Percentiles rank a stretch among this genome's conserved stretches.
These are phyloP conservation scores for Abrostola triplasia DNA, from an alignment of 2,888 invertebrate genomes.

Conservation along the genomic window DNA sequence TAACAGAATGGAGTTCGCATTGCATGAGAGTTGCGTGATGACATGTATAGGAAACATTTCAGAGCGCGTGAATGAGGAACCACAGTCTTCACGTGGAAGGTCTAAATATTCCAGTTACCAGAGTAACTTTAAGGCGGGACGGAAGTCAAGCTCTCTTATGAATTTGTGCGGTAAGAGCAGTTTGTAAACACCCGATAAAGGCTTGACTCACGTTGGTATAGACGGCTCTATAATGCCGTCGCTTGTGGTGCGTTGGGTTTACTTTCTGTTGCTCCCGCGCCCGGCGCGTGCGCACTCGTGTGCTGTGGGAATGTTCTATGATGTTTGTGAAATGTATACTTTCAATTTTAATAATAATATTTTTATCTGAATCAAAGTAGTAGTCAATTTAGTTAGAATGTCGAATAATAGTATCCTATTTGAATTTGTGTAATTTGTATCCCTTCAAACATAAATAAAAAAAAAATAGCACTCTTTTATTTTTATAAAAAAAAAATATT, in stretches of 20 bases:
- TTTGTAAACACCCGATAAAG: slow-evolving; percentile 76
- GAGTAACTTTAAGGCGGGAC: slow-evolving; percentile 94
- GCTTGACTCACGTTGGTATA: slow-evolving; percentile 80
- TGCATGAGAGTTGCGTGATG: slow-evolving; percentile 77
- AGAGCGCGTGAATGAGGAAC: slow-evolving; percentile 94
- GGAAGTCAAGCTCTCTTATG: slow-evolving; percentile 98
- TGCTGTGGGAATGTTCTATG: slow-evolving; percentile 23
- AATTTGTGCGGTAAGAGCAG: slow-evolving; percentile 97
- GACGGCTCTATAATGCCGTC: slow-evolving; percentile 65
- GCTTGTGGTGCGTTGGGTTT: slow-evolving; percentile 84
- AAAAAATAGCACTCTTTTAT: not conserved
- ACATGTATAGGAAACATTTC: slow-evolving; percentile 90
- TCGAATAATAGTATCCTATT: too few relatives aligned
- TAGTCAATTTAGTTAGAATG: too few relatives aligned
- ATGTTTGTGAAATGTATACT: too few relatives aligned
- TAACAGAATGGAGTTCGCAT: slow-evolving; percentile 58
- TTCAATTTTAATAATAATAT: too few relatives aligned
- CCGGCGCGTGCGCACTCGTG: slow-evolving; percentile 49
- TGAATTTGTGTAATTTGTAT: too few relatives aligned
- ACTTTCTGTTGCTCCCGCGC: slow-evolving; percentile 74
- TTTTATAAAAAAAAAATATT: not conserved
- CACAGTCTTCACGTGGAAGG: slow-evolving; percentile 94
- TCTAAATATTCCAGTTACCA: slow-evolving; percentile 95
- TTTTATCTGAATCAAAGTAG: too few relatives aligned
- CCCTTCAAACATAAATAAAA: not conserved